Conservation (phyloP, 2,888 invertebrate genomes). For the Leucophora obtusa region DNA sequence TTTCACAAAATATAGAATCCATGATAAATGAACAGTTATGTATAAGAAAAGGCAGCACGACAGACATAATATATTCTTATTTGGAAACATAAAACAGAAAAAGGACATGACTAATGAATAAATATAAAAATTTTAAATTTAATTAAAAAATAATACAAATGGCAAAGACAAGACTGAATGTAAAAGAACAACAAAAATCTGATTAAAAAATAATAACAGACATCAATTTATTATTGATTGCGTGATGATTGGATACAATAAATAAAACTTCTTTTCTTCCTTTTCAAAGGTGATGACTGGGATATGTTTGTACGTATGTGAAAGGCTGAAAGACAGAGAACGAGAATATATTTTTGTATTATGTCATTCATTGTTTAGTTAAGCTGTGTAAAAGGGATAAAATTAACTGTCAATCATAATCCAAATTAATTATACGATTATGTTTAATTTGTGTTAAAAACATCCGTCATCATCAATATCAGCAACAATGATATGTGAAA, state of each 20-base stretch:
- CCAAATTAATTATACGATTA: slow-evolving; percentile 63
- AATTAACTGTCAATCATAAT: slow-evolving; percentile 64
- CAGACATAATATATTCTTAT: background rate
- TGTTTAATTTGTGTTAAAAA: slow-evolving; percentile 61
- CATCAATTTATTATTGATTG: slow-evolving; percentile 55
- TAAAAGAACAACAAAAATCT: slow-evolving; percentile 34
- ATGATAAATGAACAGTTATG: slow-evolving; percentile 2
- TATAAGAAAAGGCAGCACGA: background rate
- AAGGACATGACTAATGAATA: slow-evolving; percentile 31
- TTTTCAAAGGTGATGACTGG: slow-evolving; percentile 46
- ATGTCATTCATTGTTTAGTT: slow-evolving; percentile 34
- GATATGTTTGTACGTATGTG: slow-evolving; percentile 11
- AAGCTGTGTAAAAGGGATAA: slow-evolving; percentile 46
- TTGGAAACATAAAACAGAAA: background rate
- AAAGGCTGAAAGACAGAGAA: slow-evolving; percentile 8
- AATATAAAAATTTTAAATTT: slow-evolving; percentile 16
- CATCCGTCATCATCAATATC: slow-evolving; percentile 55
- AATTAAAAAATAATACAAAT: slow-evolving; percentile 53
- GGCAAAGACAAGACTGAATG: background rate
- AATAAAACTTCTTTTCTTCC: slow-evolving; percentile 31
- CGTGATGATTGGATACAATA: slow-evolving; percentile 24
- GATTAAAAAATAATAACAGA: slow-evolving; percentile 52
- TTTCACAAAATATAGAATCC: slow-evolving; percentile 11
- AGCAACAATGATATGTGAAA: slow-evolving; percentile 37
- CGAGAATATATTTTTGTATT: slow-evolving; percentile 8